Evolutionary conservation across 2,797 vertebrate species (phyloP).

Genomic region (Rhabdophis nuchalis): DNA sequence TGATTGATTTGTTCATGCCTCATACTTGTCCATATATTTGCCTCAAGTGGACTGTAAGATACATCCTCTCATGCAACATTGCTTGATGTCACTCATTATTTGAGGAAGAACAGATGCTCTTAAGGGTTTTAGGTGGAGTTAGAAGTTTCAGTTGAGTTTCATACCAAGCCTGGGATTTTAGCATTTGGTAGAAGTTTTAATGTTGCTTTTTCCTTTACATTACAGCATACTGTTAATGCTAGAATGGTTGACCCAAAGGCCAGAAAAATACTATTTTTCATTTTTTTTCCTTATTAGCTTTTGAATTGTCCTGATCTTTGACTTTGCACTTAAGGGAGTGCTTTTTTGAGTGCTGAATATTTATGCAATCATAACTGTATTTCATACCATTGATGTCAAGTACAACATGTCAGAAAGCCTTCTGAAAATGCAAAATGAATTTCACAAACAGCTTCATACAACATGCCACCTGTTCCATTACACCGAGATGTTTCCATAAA

Average conservation of each 20-base stretch:
- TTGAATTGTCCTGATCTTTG: slow-evolving; percentile 13
- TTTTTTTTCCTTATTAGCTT: slow-evolving; percentile 18
- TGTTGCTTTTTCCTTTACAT: background rate
- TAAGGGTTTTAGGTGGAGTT: background rate
- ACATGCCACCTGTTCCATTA: slow-evolving; percentile 16
- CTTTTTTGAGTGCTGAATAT: slow-evolving; percentile 20
- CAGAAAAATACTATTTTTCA: slow-evolving; percentile 1
- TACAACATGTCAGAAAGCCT: background rate
- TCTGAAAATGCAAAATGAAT: slow-evolving; percentile 11
- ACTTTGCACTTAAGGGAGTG: slow-evolving; percentile 2
- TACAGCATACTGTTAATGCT: background rate
- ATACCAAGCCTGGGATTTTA: background rate
- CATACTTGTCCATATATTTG: background rate
- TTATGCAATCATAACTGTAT: slow-evolving; percentile 32
- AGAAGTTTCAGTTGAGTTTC: background rate
- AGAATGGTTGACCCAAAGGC: background rate
- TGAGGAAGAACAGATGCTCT: background rate
- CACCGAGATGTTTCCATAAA: background rate
- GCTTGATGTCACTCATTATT: background rate
- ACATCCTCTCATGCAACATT: background rate
- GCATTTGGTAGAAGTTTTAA: background rate
- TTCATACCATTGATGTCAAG: slow-evolving; percentile 15
- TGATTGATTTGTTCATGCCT: background rate
- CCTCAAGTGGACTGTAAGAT: background rate
- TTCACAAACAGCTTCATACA: background rate